Conservation (phyloP, 2,888 invertebrate species). For the Tipula unca region DNA sequence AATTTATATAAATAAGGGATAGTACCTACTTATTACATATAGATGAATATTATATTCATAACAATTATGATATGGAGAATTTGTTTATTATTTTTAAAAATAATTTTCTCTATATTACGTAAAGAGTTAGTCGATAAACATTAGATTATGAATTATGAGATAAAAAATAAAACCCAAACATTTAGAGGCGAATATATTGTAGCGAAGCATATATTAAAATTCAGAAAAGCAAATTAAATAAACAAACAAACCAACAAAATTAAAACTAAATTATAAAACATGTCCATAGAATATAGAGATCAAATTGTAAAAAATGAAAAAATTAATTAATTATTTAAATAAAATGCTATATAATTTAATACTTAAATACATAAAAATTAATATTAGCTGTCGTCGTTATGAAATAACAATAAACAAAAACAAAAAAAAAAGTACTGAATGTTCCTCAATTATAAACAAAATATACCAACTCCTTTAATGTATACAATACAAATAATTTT, state of each 20-base stretch:
- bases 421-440: slow-evolving; percentile 10
- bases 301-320: background rate
- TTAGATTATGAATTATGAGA: background rate
- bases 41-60: background rate
- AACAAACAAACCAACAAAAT: background rate
- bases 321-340: background rate
- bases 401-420: background rate
- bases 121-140: background rate
- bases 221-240: background rate
- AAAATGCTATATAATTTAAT: background rate
- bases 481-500: background rate
- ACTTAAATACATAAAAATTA: background rate
- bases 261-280: background rate
- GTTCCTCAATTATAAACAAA: background rate
- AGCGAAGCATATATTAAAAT: background rate
- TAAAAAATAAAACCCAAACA: background rate
- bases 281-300: background rate
- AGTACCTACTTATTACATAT: background rate
- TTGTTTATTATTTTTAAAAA: background rate
- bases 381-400: background rate
- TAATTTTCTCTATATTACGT: background rate
- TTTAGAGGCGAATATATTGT: background rate
- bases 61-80: background rate
- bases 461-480: background rate
- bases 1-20: background rate